Conservation (phyloP, 35 echinoderm and acorn worm genomes). For the Eucidaris tribuloides region DNA sequence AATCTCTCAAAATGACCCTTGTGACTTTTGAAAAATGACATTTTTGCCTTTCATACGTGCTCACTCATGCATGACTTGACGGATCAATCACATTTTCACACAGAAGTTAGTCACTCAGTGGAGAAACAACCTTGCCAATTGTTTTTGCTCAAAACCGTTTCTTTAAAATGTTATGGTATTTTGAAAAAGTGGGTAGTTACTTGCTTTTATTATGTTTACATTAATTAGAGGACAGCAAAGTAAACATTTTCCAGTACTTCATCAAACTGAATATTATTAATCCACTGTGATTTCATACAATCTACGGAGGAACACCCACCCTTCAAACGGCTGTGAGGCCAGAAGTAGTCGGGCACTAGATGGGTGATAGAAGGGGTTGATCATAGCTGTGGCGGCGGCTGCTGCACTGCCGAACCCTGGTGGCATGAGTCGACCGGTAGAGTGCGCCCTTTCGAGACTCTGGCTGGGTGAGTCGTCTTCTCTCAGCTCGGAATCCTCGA, state of each 20-base stretch:
- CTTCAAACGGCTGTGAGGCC: constrained; percentile 6
- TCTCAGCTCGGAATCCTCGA: too few species aligned
- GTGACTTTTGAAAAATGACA: too few species aligned
- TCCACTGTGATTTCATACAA: neutral
- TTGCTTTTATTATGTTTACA: neutral
- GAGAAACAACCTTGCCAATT: too few species aligned
- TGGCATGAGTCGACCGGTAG: neutral
- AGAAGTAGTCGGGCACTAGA: neutral
- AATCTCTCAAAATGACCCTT: too few species aligned
- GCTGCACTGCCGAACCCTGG: neutral
- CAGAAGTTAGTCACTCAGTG: too few species aligned
- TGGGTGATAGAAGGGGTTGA: constrained; percentile 20
- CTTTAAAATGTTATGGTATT: too few species aligned
- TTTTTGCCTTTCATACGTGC: too few species aligned
- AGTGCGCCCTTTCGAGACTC: neutral
- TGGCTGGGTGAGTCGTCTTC: neutral
- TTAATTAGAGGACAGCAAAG: neutral
- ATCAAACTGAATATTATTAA: neutral
- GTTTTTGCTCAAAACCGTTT: too few species aligned
- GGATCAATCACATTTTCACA: too few species aligned
- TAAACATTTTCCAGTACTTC: neutral
- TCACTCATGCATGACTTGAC: too few species aligned
- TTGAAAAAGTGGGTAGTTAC: neutral
- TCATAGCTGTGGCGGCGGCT: neutral
- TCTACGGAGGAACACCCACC: neutral